phyloP scores from a whole-genome alignment of 1,140 invertebrate species.

The Trissolcus basalis region DNA sequence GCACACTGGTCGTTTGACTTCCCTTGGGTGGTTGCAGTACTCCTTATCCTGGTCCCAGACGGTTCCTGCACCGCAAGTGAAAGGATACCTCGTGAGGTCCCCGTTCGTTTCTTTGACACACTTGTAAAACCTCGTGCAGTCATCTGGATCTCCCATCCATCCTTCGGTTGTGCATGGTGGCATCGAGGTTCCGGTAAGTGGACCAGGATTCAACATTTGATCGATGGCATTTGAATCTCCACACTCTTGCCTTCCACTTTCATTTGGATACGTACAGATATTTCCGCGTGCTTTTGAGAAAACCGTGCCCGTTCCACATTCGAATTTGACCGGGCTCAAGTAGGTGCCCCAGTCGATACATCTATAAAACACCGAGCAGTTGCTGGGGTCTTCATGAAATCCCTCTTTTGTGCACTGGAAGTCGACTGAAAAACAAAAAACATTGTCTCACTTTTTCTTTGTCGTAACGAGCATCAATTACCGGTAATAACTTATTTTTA shows the following conservation, averaged over 20 bases:
- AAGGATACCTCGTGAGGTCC: conserved; percentile 80
- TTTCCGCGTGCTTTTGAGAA: conserved; percentile 80
- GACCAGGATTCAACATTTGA: conserved; percentile 48
- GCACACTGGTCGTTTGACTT: conserved; percentile 71
- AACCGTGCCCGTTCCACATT: conserved; percentile 83
- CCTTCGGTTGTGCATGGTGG: conserved; percentile 78
- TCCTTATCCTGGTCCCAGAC: conserved; percentile 82
- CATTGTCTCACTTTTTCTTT: background rate
- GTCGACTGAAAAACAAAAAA: conserved; percentile 21
- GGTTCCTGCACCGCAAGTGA: conserved; percentile 82
- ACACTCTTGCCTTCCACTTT: conserved; percentile 79
- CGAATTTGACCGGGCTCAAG: conserved; percentile 78
- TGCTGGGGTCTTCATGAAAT: conserved; percentile 77
- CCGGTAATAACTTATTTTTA: background rate
- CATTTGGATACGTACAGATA: conserved; percentile 81
- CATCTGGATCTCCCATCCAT: conserved; percentile 80
- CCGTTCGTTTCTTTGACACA: conserved; percentile 80
- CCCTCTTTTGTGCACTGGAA: conserved; percentile 78
- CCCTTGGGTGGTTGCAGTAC: conserved; percentile 82
- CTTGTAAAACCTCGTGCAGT: conserved; percentile 87
- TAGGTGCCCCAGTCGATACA: conserved; percentile 76
- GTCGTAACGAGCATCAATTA: background rate
- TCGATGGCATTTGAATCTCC: conserved; percentile 67
- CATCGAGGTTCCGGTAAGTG: conserved; percentile 6
- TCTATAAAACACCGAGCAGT: conserved; percentile 79